Evolutionary conservation across 1,140 invertebrate genomes (phyloP).

Genomic region (Penaeus indicus): DNA sequence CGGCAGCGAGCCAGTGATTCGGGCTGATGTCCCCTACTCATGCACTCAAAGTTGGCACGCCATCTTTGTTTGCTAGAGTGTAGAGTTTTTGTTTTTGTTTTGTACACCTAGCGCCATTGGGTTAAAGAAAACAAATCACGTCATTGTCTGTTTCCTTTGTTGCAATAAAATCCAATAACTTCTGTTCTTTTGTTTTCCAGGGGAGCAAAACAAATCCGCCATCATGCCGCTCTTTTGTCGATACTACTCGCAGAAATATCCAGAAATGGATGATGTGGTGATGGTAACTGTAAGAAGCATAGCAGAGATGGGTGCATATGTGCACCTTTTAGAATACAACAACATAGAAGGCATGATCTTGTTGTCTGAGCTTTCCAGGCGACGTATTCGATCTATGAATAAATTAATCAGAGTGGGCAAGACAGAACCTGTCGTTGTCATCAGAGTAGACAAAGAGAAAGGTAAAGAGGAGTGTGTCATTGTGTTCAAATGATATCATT

Average conservation of each 20-base stretch:
- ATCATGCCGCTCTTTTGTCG: constrained; percentile 95
- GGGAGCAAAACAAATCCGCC: not conserved
- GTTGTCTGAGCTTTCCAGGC: constrained; percentile 94
- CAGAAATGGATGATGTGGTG: constrained; percentile 98
- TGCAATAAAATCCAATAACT: no score
- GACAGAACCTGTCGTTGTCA: constrained; percentile 99
- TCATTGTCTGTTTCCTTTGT: no score
- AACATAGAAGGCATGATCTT: constrained; percentile 98
- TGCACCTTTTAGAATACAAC: constrained; percentile 97
- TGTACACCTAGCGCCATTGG: no score
- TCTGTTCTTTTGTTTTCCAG: not conserved
- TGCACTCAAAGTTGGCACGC: no score
- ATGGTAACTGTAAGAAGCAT: constrained; percentile 99
- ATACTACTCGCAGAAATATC: constrained; percentile 98
- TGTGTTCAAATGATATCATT: no score
- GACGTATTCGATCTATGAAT: constrained; percentile 99
- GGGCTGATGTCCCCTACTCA: no score
- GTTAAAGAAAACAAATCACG: no score
- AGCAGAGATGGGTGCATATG: constrained; percentile 99
- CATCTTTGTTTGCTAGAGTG: no score
- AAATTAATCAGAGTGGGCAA: constrained; percentile 99
- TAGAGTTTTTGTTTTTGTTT: no score
- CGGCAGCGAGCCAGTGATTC: no score
- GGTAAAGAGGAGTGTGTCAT: constrained; percentile 74
- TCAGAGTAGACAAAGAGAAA: constrained; percentile 99